These are phyloP conservation scores for Hyperoplus lanceolatus DNA, from an alignment of 2,797 vertebrate species.

Conservation along the genomic window DNA sequence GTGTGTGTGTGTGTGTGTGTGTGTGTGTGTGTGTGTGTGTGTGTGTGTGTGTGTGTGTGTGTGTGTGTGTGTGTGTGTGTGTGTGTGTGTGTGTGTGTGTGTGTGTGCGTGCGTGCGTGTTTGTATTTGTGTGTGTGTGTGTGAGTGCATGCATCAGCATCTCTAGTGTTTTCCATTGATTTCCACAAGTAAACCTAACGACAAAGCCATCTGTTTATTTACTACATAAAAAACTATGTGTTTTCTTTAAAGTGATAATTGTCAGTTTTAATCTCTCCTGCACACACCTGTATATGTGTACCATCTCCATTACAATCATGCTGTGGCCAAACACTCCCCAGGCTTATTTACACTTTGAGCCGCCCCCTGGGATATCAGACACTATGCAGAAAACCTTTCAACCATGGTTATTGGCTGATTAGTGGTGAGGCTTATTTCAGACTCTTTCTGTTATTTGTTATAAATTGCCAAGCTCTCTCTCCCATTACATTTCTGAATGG, in stretches of 20 bases:
- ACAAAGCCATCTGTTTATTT: slow-evolving; percentile 4
- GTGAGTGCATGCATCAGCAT: neutral
- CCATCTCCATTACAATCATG: slow-evolving; percentile 9
- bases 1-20: too few relatives aligned
- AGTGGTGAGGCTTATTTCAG: slow-evolving; percentile 23
- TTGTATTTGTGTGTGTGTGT: neutral
- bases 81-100: too few relatives aligned
- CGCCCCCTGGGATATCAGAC: slow-evolving; percentile 12
- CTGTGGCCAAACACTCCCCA: slow-evolving; percentile 19
- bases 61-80: neutral
- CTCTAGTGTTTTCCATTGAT: neutral
- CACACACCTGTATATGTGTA: slow-evolving; percentile 13
- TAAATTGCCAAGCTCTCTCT: slow-evolving; percentile 24
- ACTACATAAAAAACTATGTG: neutral
- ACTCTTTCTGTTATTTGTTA: slow-evolving; percentile 39
- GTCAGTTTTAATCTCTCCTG: slow-evolving; percentile 14
- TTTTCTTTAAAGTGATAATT: neutral
- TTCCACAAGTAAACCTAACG: slow-evolving; percentile 4
- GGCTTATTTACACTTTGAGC: slow-evolving; percentile 28
- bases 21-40: too few relatives aligned
- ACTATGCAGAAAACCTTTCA: slow-evolving; percentile 29
- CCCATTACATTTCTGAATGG: slow-evolving; percentile 18
- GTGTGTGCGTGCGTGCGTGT: too few relatives aligned
- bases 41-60: too few relatives aligned
- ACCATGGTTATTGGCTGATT: slow-evolving; percentile 39